Evolutionary conservation across 1,140 invertebrate genomes (phyloP), one percentile per base, ranked within the genome.

Genomic region (Tetramorium parvispinum): DNA sequence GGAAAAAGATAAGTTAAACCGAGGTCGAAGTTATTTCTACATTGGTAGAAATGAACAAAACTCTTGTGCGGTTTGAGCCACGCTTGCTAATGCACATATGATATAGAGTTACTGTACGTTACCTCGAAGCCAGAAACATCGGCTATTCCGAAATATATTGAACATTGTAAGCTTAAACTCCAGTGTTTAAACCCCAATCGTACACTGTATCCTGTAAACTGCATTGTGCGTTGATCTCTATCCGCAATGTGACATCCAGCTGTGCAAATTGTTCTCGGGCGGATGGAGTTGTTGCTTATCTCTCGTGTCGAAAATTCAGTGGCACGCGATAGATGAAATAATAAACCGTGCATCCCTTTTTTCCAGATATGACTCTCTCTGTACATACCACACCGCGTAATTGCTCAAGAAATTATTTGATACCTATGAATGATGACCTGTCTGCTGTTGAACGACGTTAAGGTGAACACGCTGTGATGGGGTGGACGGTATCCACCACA

Each of bases 401-500:
- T 85, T 89, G 79, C 66, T 90, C 75, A 81, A 85, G 46, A 61
- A 61, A 63, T 18, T 75, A 51, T 76, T 27, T 53, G 61, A 86
- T 86, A 51, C n/a, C 43, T 8, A 49, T 43, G 73, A 85, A 93
- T 85, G 71, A 93, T 92, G 91, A 87, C 70, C 75, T 90, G 78
- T 91, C 76, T 79, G 49, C 86, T 87, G 82, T 65, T 70, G 49
- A 88, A 59, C 86, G 82, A 59, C 51, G 91, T 78, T 88, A 87
- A 92, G 86, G 90, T 86, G 78, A 89, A 91, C 85, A 77, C 88
- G 88, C 87, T 94, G 94, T 94, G 91, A 95, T 95, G 95, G 94
- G 92, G 92, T 94, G 93, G 90, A 86, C 85, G 61, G 90, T 71
- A 90, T 92, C 92, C 88, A 85, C 88, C 87, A 65, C 89, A 93